phyloP scores from a whole-genome alignment of 1,140 invertebrate species.

The Reticulitermes speratus region DNA sequence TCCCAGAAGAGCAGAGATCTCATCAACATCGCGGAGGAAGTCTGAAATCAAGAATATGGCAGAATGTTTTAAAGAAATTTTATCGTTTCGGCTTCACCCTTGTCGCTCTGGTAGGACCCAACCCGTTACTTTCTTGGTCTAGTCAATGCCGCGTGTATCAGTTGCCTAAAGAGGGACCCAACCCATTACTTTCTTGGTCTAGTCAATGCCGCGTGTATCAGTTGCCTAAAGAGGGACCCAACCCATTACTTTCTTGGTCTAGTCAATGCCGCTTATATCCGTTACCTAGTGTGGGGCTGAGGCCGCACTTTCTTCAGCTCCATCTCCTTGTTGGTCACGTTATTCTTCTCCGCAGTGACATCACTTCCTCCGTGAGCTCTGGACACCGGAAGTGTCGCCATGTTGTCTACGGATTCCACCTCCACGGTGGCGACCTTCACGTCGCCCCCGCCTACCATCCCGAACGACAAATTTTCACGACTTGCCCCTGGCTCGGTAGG shows the following conservation, averaged over 20 bases:
- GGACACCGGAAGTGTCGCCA: constrained; percentile 76
- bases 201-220: neutral
- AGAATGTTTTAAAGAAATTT: too few species aligned
- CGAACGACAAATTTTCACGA: neutral
- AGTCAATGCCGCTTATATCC: neutral
- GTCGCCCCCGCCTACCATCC: constrained; percentile 66
- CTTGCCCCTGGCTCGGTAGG: constrained; percentile 7
- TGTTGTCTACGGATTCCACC: constrained; percentile 73
- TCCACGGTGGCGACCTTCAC: constrained; percentile 84
- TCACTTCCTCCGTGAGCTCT: constrained; percentile 45
- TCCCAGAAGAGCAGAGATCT: too few species aligned
- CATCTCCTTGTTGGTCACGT: constrained; percentile 81
- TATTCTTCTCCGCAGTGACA: constrained; percentile 74
- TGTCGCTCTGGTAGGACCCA: too few species aligned
- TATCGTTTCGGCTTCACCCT: too few species aligned
- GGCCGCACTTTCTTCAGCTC: constrained; percentile 79
- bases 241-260: neutral
- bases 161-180: constrained; percentile 63
- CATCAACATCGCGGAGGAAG: too few species aligned
- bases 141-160: neutral
- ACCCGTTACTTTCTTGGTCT: neutral
- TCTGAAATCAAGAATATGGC: too few species aligned
- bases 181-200: neutral
- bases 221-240: constrained; percentile 63
- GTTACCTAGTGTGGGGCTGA: constrained; percentile 76